These are phyloP conservation scores for Tenthredo livida DNA, from an alignment of 2,888 invertebrate species.

Conservation along the genomic window DNA sequence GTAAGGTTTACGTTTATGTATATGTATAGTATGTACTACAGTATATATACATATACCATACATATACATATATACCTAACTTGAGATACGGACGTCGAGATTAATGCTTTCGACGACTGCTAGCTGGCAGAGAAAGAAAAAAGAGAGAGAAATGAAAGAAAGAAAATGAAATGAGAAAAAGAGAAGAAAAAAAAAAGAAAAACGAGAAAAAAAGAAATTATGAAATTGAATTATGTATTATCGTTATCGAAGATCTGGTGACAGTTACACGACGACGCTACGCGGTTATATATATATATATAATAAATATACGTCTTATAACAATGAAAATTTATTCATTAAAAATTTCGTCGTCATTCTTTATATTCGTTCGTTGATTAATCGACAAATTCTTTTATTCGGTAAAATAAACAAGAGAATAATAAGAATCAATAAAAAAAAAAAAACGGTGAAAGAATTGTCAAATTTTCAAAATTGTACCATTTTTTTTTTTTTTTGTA, in stretches of 20 bases:
- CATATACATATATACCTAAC: neutral
- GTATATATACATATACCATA: too few relatives aligned
- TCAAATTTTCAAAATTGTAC: too few relatives aligned
- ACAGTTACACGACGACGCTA: neutral
- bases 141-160: neutral
- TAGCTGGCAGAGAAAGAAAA: constrained; percentile 8
- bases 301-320: neutral
- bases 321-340: neutral
- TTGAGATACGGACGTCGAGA: constrained; percentile 26
- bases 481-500: too few relatives aligned
- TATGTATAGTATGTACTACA: neutral
- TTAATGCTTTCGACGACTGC: constrained; percentile 26
- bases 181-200: neutral
- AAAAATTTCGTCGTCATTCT: neutral
- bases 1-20: neutral
- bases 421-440: neutral
- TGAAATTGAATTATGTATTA: constrained; percentile 8
- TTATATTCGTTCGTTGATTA: neutral
- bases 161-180: neutral
- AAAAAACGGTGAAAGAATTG: neutral
- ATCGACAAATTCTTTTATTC: neutral
- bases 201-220: neutral
- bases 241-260: constrained; percentile 6
- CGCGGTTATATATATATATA: neutral
- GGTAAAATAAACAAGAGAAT: neutral